Evolutionary conservation across 2,113 vertebrate species (phyloP).

Genomic region (Microtus oregoni): DNA sequence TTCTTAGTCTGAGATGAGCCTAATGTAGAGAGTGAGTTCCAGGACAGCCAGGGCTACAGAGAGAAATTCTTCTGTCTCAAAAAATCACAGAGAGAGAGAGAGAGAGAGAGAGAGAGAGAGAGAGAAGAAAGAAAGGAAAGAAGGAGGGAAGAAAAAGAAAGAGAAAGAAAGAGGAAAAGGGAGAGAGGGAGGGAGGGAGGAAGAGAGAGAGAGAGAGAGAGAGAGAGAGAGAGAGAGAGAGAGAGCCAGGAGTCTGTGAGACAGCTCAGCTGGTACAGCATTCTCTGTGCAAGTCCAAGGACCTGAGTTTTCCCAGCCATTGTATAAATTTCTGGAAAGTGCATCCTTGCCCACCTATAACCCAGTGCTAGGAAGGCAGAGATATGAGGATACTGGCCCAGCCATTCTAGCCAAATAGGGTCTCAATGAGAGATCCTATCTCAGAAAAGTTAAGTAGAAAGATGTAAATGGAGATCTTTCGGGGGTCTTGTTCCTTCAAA

Average conservation of each 20-base stretch:
- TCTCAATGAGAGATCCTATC: background rate
- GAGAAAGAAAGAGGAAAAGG: too few relatives aligned
- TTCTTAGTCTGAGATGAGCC: background rate
- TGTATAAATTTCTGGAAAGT: background rate
- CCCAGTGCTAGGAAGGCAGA: background rate
- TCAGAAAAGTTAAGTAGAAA: background rate
- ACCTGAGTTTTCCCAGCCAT: background rate
- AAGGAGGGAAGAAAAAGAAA: background rate
- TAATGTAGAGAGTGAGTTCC: background rate
- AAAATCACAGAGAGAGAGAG: background rate
- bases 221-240: too few relatives aligned
- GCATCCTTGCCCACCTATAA: background rate
- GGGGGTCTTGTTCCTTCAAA: too few relatives aligned
- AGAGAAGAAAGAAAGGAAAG: background rate
- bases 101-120: too few relatives aligned
- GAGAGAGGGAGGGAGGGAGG: too few relatives aligned
- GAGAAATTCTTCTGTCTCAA: background rate
- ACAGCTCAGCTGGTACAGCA: background rate
- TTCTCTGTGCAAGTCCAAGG: background rate
- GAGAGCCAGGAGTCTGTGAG: background rate
- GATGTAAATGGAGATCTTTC: too few relatives aligned
- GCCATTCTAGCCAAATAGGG: background rate
- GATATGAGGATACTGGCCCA: too few relatives aligned
- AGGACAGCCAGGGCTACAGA: background rate
- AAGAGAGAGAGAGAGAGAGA: accelerated